These are phyloP conservation scores for Habrosyne pyritoides DNA, from an alignment of 2,888 invertebrate species.

Conservation along the genomic window DNA sequence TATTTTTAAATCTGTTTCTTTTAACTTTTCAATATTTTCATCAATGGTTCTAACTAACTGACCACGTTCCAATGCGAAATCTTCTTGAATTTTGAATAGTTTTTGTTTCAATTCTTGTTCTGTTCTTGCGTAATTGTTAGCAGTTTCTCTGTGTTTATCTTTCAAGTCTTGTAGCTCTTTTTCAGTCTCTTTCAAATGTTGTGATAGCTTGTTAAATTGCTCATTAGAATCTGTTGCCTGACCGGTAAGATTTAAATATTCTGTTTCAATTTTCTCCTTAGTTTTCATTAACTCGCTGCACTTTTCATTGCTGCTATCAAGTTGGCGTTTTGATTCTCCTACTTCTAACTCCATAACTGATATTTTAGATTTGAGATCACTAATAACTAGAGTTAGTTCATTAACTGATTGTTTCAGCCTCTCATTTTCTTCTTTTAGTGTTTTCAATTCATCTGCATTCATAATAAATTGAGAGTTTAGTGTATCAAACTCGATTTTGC, in stretches of 20 bases:
- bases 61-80: conserved; percentile 64
- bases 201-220: conserved; percentile 81
- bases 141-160: conserved; percentile 72
- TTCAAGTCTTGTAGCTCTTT: conserved; percentile 80
- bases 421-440: conserved; percentile 71
- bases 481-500: conserved; percentile 74
- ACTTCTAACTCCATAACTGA: conserved; percentile 78
- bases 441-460: conserved; percentile 70
- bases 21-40: conserved; percentile 63
- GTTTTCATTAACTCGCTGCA: conserved; percentile 80
- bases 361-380: conserved; percentile 66
- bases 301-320: conserved; percentile 81
- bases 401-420: conserved; percentile 68
- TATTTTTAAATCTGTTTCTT: conserved; percentile 61
- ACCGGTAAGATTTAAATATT: conserved; percentile 83
- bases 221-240: conserved; percentile 84
- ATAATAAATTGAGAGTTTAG: conserved; percentile 73
- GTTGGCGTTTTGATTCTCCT: conserved; percentile 84
- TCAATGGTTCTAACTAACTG: conserved; percentile 64
- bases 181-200: conserved; percentile 83
- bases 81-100: conserved; percentile 72
- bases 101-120: conserved; percentile 79
- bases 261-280: conserved; percentile 83
- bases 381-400: conserved; percentile 66
- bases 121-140: conserved; percentile 66